Evolutionary conservation across 2,888 invertebrate species (phyloP), one percentile per base, ranked within the genome.

Genomic region (Margaritifera margaritifera): DNA sequence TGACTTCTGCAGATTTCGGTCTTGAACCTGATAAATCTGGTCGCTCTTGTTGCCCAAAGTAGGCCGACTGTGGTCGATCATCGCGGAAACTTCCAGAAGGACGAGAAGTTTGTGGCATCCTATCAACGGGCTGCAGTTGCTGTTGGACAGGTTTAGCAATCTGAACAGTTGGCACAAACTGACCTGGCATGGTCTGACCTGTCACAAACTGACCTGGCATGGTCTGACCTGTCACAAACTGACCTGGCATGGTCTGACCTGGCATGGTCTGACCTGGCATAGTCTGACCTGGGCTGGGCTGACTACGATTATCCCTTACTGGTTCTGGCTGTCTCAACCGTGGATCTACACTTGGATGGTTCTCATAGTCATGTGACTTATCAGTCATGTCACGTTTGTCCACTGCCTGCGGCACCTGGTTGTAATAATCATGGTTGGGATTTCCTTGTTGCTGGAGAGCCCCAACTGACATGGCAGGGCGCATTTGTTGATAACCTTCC

Each of bases 1-100:
- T 82, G 24, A 87, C 77, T 64, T 86, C 86, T 66, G 83, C 85
- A 11, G 87, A 87, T 56, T 77, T 79, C 15, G 87, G 87, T 50
- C 87, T 61, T 27, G 75, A 72, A 31, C 77, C 69, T 42, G 58
- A 59, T 24, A 72, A 73, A 64, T 84, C 84, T n/a, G 76, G 78
- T 22, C 78, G 57, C 6, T 79, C 79, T 31, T 75, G 78, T 57
- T 80, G 71, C 64, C 77, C 77, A 63, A 77, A 83, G 69, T 83
- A 85, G 11, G 84, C 84, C 18, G 86, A 87, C 70, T 81, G 80
- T 2, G 87, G 87, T 51, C 85, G 74, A 61, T 81, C 79, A 59
- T 75, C 82, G 58, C 79, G 73, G 63, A 75, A 77, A 65, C 78
- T 84, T 31, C 75, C 74, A 27, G 83, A 83, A 20, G 75, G 69